Conservation (phyloP, 2,797 vertebrate genomes). For the Numenius phaeopus region DNA sequence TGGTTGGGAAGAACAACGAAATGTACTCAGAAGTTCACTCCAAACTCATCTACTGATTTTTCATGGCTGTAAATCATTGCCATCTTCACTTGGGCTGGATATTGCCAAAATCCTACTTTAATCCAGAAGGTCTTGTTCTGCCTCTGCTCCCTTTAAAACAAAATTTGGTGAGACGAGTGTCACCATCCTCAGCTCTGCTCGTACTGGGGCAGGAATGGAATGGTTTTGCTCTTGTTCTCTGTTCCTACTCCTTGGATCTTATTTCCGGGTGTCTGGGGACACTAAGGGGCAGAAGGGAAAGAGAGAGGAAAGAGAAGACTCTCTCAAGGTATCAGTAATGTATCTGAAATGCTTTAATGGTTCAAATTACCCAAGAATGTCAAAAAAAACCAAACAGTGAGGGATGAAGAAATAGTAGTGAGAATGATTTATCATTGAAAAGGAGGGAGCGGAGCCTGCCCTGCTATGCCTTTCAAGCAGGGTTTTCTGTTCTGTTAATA, state of each 20-base stretch:
- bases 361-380: not conserved
- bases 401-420: not conserved
- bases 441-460: not conserved
- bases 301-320: not conserved
- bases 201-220: not conserved
- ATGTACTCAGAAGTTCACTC: not conserved
- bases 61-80: not conserved
- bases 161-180: not conserved
- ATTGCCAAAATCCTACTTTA: not conserved
- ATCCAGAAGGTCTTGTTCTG: not conserved
- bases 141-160: not conserved
- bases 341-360: not conserved
- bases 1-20: accelerated
- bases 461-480: not conserved
- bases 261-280: not conserved
- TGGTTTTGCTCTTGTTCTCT: accelerated
- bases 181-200: not conserved
- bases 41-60: not conserved
- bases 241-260: not conserved
- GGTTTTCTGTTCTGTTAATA: not conserved
- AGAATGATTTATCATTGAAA: not conserved
- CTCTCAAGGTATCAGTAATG: not conserved
- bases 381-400: not conserved
- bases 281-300: too few species aligned
- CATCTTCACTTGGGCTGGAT: not conserved